Percentiles rank a stretch among this genome's conserved stretches.
Evolutionary conservation across 2,797 vertebrate species (phyloP).

Genomic region (Ataeniobius toweri): DNA sequence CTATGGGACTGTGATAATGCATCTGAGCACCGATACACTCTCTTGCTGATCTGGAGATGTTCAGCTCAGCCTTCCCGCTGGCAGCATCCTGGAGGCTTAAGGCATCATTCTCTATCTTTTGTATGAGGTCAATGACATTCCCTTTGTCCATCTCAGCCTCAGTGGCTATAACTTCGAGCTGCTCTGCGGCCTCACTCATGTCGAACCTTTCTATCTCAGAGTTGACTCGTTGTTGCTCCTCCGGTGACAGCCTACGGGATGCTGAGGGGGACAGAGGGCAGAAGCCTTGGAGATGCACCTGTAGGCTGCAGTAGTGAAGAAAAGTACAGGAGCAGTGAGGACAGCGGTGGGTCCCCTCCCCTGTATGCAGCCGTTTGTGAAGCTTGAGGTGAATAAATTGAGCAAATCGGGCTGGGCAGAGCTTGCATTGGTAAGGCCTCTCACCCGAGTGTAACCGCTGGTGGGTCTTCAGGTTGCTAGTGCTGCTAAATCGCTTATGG

Average conservation of each 20-base stretch:
- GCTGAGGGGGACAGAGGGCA: slow-evolving; percentile 77
- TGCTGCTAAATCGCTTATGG: slow-evolving; percentile 94
- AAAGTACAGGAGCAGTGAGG: slow-evolving; percentile 89
- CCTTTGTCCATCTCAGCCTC: slow-evolving; percentile 85
- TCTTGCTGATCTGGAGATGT: slow-evolving; percentile 73
- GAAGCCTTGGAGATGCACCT: slow-evolving; percentile 90
- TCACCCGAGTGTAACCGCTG: slow-evolving; percentile 93
- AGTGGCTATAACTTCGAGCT: slow-evolving; percentile 83
- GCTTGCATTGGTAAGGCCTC: slow-evolving; percentile 93
- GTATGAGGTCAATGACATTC: slow-evolving; percentile 80
- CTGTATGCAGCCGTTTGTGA: slow-evolving; percentile 92
- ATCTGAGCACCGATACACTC: slow-evolving; percentile 77
- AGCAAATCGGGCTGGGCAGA: slow-evolving; percentile 92
- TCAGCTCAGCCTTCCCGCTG: slow-evolving; percentile 77
- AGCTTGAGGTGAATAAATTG: slow-evolving; percentile 95
- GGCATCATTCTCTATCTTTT: slow-evolving; percentile 63
- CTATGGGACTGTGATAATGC: slow-evolving; percentile 81
- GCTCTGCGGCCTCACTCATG: slow-evolving; percentile 89
- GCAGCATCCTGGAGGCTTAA: slow-evolving; percentile 62
- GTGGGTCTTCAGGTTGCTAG: slow-evolving; percentile 96
- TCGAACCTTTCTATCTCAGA: slow-evolving; percentile 92
- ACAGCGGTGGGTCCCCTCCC: slow-evolving; percentile 88
- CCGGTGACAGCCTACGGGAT: slow-evolving; percentile 72
- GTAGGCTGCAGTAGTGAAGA: slow-evolving; percentile 92
- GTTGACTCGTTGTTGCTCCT: slow-evolving; percentile 88